Base-by-base conservation (phyloP, 1,140 invertebrate genomes). In the Drosophila elegans region DNA sequence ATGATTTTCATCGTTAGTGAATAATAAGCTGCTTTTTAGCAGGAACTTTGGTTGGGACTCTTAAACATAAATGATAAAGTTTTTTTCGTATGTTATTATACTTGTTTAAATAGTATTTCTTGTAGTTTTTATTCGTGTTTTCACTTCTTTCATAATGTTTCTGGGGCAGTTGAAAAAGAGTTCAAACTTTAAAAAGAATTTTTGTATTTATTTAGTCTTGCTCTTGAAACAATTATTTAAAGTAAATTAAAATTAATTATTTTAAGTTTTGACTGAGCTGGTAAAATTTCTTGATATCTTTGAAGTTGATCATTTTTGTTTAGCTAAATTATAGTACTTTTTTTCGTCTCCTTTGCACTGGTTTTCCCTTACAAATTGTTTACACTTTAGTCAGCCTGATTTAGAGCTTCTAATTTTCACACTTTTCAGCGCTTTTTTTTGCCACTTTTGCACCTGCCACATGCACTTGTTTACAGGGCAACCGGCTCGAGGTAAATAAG, bases 401-500 rank as follows among this genome's bases (percentile, higher is more conserved):
- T 68, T 45, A 21, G 27, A 51, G 54, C 48, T 45, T 27, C 54
- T 27, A 27, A 60, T 13, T 63, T 60, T 49, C 51, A 61, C 45
- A 74, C 42, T 54, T 54, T 63, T 36, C 45, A 39, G 57, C 44
- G 53, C 63, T 52, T 61, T 64, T 64, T 53, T 39, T 16, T 66
- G 55, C 46, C 42, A 56, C 60, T 61, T 55, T 49, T 55, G 62
- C 68, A 53, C 52, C 44, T 55, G 63, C 49, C 46, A 44, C 49
- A 57, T 57, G 64, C 57, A 71, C 73, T 68, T 86, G 82, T 78
- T 88, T 66, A 75, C 82, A 71, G 82, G 83, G 82, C 82, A 86
- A 86, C 82, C 83, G 78, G 78, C 49, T 75, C 51, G 74, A 78
- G 48, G 83, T 86, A 86, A 86, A 88, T 86, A 86, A 86, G 78